Base-by-base conservation (phyloP, 2,797 vertebrate species). In the Diceros bicornis region DNA sequence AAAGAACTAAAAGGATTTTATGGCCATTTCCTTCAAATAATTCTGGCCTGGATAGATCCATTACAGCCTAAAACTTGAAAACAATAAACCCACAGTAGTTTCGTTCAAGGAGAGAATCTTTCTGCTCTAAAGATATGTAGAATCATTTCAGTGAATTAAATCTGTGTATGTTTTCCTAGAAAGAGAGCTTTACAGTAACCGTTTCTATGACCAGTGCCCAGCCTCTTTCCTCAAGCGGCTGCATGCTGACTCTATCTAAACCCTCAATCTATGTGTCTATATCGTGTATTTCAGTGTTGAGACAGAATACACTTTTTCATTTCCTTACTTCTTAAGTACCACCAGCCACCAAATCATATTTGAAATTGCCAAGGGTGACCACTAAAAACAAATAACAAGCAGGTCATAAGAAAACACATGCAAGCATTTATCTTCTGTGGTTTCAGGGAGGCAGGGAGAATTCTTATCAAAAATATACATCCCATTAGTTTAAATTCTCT, bases 111-210 rank as follows among this genome's bases (percentile, higher is more conserved):
- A 66, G 13, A 95, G 9, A 64, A 4, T 59, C 9, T 77, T 82
- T 91, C 34, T 90, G 64, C 18, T 89, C 57, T 72, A 62, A 86
- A 92, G 16, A 59, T 89, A 74, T 68, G 92, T 74, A 50, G 72
- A 89, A 50, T 78, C 25, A 50, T 78, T 90, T 85, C 62, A 61
- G 68, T 23, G 10, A 50, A 34, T 34, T 27, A 89, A 83, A 78
- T 7, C 44, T 50, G 27, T 59, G 9, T 78, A 14, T 29, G 14
- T 77, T n/a, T 95, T 64, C 29, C 88, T 68, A 83, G 75, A 95
- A 94, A 79, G 41, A 34, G 17, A 23, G 11, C n/a, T 20, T 74
- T 57, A 92, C 9, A 61, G 6, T 21, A 71, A 34, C 32, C 8
- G 83, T 57, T 32, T 78, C 29, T 44, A 4, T 8, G 4, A 44